Evolutionary conservation across 1,140 invertebrate genomes (phyloP), one percentile per base, ranked within the genome.

Genomic region (Aphelenchoides avenae): DNA sequence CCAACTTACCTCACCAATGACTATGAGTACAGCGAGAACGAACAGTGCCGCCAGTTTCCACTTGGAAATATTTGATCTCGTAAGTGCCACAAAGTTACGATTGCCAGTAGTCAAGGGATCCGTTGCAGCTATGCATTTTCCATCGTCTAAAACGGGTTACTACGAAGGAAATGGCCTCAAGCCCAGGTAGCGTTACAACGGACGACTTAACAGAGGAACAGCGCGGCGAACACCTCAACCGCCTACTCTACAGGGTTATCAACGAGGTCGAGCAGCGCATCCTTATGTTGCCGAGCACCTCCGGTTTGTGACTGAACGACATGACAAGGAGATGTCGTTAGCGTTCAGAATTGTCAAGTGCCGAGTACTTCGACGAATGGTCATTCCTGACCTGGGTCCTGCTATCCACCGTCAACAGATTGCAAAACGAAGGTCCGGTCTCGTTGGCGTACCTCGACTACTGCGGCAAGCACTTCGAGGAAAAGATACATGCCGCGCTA

Each of bases 261-360:
- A 70, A 61, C 40, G 63, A 70, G 39, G 37, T 70, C 36, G 63
- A 65, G 22, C 15, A 33, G 34, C 66, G 64, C 52, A 65, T 65
- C 36, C 31, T 29, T 30, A 9, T 30, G 13, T 39, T 65, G 34
- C 64, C 64, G 9, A 13, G 22, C 11, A 51, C 54, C 22, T 29
- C 61, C 15, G 61, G 61, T 53, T 53, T 29, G 15, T n/a, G 15
- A 47, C 36, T 29, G 3, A 20, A 27, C n/a, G 4, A 22, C 36
- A 2, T 13, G 5, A 54, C 18, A 22, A 13, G 5, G 30, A 51
- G 13, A 3, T 52, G 18, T 27, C 1, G n/a, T 15, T 7, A 5
- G 13, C 34, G 22, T 67, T 56, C 41, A 65, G 63, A 65, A 34
- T 51, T 58, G 4, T 29, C 52, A 24, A 61, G 46, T 22, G 13